Evolutionary conservation across 2,113 vertebrate species (phyloP).

Genomic region (Chloroceryle aenea): DNA sequence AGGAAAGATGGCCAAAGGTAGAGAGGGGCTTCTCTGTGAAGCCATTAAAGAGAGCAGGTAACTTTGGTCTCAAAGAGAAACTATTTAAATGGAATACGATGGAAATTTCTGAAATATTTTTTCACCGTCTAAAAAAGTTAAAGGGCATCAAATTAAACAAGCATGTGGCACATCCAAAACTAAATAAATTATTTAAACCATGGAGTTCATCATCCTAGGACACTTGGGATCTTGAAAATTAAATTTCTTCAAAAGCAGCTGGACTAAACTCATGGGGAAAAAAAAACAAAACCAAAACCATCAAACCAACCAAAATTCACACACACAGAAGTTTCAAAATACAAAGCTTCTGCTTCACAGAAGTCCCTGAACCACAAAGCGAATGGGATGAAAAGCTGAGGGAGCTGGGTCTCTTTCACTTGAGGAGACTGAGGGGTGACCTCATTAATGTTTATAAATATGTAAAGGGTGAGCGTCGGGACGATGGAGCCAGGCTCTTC

Average conservation of each 20-base stretch:
- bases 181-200: neutral
- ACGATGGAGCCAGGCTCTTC: too few species aligned
- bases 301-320: neutral
- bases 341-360: neutral
- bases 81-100: neutral
- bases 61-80: neutral
- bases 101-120: neutral
- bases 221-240: neutral
- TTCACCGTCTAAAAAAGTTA: neutral
- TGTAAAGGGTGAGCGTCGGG: too few species aligned
- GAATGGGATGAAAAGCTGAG: neutral
- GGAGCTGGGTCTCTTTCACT: too few species aligned
- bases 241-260: neutral
- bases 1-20: neutral
- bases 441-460: too few species aligned
- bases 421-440: too few species aligned
- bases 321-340: neutral
- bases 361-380: neutral
- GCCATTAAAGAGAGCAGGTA: neutral
- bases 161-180: fast-evolving
- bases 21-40: neutral
- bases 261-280: neutral
- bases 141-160: neutral
- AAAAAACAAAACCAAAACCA: neutral
- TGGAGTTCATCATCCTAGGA: neutral